Evolutionary conservation across 1,140 invertebrate genomes (phyloP), one percentile per base, ranked within the genome.

Genomic region (Lasaia peninsularis): DNA sequence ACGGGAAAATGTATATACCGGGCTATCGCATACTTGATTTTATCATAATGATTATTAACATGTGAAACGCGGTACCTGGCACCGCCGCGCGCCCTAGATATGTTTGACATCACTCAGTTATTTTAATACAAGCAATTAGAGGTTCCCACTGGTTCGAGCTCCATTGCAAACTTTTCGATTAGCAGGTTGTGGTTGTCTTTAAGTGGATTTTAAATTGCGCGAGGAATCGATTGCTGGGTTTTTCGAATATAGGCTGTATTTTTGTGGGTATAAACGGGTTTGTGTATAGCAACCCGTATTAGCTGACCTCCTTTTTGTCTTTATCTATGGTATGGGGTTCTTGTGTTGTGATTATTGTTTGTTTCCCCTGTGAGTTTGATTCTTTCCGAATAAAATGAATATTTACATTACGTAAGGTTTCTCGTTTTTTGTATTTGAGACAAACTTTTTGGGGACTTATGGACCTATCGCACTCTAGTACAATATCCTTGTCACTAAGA

Each of bases 41-140:
- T 84, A 86, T 86, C 83, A 81, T 80, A 81, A 86, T 82, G 80
- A 84, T 84, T 81, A 86, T 86, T 86, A 83, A 86, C 82, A 86
- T 86, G 83, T 86, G 83, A 81, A 75, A 72, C 71, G 52, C 67
- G 53, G 83, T 86, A 55, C 83, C 80, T 76, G 80, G 76, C 67
- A 71, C 78, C 65, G 73, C 48, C 61, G 67, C 65, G 35, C 79
- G 80, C 74, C 78, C 83, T 73, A 79, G 80, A 85, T 86, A 86
- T 86, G 75, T 83, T 86, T 85, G 83, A 86, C 81, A 86, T 84
- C 77, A 80, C 72, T 79, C 80, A 80, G 80, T 86, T 86, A 85
- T 86, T 86, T 86, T 85, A 86, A 86, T 85, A 86, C 71, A 83
- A 72, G 81, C 81, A 86, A 86, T 86, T 86, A 86, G 75, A 79